Percentiles rank a stretch among this genome's conserved stretches.
Conservation (phyloP, 2,888 invertebrate species). For the Nomada ruficornis region DNA sequence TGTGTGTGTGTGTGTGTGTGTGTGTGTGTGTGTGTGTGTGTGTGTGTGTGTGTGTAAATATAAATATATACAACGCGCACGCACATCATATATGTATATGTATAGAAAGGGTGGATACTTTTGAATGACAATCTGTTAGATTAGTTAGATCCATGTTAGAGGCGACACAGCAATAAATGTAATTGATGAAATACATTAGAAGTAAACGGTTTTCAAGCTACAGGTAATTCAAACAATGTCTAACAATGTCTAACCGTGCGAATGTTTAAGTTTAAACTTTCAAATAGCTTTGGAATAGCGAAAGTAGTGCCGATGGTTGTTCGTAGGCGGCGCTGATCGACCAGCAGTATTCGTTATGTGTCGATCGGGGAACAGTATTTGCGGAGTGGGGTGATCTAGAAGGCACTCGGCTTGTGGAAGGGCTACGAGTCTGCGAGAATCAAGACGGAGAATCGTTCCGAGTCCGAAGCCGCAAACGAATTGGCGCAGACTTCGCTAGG, state of each 20-base stretch:
- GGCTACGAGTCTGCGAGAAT: conserved; percentile 12
- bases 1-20: too few relatives aligned
- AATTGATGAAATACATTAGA: too few relatives aligned
- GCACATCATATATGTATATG: background rate
- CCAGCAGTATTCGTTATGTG: too few relatives aligned
- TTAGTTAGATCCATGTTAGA: too few relatives aligned
- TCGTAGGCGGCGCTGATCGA: conserved; percentile 1
- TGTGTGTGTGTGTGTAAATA: too few relatives aligned
- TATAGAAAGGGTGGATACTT: background rate
- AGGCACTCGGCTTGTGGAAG: background rate
- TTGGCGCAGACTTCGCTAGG: conserved; percentile 59
- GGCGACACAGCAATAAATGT: too few relatives aligned
- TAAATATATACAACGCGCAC: background rate
- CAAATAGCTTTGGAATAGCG: background rate
- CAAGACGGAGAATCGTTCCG: conserved; percentile 45
- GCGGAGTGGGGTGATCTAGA: background rate
- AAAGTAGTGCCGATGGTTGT: background rate
- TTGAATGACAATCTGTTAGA: too few relatives aligned
- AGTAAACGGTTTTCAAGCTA: background rate
- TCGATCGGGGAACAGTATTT: too few relatives aligned
- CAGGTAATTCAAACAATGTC: background rate
- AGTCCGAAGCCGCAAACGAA: conserved; percentile 59
- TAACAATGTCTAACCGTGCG: background rate
- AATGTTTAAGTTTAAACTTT: background rate
- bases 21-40: too few relatives aligned